phyloP scores from a whole-genome alignment of 2,888 invertebrate genomes.

The Polydrusus cervinus region DNA sequence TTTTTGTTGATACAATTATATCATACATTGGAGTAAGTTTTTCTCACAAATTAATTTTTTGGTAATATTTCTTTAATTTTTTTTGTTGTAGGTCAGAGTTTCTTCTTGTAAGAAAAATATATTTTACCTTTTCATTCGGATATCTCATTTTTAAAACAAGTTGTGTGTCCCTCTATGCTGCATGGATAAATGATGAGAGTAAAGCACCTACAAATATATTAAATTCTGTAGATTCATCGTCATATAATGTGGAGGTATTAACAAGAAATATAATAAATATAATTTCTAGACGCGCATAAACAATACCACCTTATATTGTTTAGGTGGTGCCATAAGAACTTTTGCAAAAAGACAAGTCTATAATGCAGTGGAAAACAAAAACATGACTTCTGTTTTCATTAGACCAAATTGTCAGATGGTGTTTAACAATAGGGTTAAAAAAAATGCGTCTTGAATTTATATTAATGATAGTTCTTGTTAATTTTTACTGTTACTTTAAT shows the following conservation, averaged over 20 bases:
- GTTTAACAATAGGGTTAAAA: too few relatives aligned
- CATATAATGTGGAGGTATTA: constrained; percentile 59
- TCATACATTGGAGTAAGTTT: constrained; percentile 72
- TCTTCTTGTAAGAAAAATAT: constrained; percentile 63
- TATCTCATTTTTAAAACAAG: constrained; percentile 76
- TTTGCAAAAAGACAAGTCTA: too few relatives aligned
- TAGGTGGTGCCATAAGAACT: too few relatives aligned
- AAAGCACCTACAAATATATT: constrained; percentile 59
- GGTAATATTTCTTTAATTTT: not conserved
- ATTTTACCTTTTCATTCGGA: constrained; percentile 77
- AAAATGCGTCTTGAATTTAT: too few relatives aligned
- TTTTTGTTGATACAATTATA: constrained; percentile 83
- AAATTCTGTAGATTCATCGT: constrained; percentile 57
- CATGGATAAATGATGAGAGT: constrained; percentile 74
- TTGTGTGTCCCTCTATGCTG: constrained; percentile 77
- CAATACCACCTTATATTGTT: too few relatives aligned
- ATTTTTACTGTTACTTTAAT: too few relatives aligned
- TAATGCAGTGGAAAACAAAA: too few relatives aligned
- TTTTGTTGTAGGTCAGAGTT: constrained; percentile 49
- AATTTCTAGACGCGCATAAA: too few relatives aligned
- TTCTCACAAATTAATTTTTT: not conserved
- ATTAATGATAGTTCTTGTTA: too few relatives aligned
- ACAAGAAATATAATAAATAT: too few relatives aligned
- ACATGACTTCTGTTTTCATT: too few relatives aligned
- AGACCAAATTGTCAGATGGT: too few relatives aligned